Base-by-base conservation (phyloP, 2,888 invertebrate genomes). In the Cerceris rybyensis region DNA sequence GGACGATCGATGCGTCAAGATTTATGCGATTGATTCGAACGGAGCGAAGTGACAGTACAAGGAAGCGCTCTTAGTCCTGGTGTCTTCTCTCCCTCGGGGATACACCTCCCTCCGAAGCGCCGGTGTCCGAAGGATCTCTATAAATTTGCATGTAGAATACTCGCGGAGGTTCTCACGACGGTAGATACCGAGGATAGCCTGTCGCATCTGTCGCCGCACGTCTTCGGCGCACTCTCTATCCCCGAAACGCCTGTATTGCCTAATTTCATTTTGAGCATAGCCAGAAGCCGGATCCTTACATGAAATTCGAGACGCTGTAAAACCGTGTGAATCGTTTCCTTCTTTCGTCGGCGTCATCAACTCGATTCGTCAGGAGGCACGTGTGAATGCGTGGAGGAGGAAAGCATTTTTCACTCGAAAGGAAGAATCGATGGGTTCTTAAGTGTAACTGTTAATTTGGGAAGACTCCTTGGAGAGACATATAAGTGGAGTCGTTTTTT, bases 141-240 rank as follows among this genome's bases (percentile, higher is more conserved):
- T 92, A 92, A 92, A 92, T 92, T 92, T 92, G 91, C 92, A 92
- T 92, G 91, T 92, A 91, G 91, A 92, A 91, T 91, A 91, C 90
- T 86, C 87, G 84, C 85, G 88, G 85, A 87, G 88, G 88, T 89
- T 89, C 89, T 89, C 88, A 87, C 84, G 85, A 78, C 82, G 75
- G 60, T 77, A 68, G 71, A 78, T 68, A 66, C 68, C 67, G 73
- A 71, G 75, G 69, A 82, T 69, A 68, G 81, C 72, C 78, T 77
- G 82, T 80, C 82, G 84, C 77, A 79, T 86, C 84, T 87, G 83
- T 84, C 82, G 83, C 78, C 83, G 79, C 78, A 64, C 68, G 69
- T 78, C 66, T 78, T 80, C 52, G 52, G 41, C 69, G 28, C 73
- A 59, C 57, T 61, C 52, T 13, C 73, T 42, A 61, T 43, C 58